Percentiles rank a stretch among this genome's conserved stretches.
Evolutionary conservation across 2,888 invertebrate species (phyloP).

Genomic region (Lathronympha strigana): DNA sequence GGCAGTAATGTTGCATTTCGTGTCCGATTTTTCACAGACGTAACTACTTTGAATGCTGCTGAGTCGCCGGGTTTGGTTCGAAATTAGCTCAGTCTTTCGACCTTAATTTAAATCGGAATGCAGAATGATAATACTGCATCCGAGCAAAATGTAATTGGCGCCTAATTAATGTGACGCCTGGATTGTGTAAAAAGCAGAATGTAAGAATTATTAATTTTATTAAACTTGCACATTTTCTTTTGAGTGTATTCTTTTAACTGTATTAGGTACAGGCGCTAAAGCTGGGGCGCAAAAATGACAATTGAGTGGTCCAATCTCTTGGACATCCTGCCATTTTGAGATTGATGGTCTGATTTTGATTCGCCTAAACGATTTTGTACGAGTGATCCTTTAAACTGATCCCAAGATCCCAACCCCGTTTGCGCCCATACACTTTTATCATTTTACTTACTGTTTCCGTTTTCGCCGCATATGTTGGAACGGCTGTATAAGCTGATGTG

Average conservation of each 20-base stretch:
- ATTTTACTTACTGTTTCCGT: not conserved
- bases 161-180: too few relatives aligned
- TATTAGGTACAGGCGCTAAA: too few relatives aligned
- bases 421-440: not conserved
- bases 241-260: too few relatives aligned
- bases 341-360: too few relatives aligned
- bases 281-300: too few relatives aligned
- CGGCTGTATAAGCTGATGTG: not conserved
- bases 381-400: too few relatives aligned
- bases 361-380: too few relatives aligned
- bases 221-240: too few relatives aligned
- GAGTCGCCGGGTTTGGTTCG: not conserved
- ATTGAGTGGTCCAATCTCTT: too few relatives aligned
- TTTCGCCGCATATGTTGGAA: not conserved
- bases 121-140: not conserved
- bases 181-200: not conserved
- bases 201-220: not conserved
- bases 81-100: slow-evolving; percentile 10
- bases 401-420: too few relatives aligned
- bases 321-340: too few relatives aligned
- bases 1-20: not conserved
- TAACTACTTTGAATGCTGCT: not conserved
- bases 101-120: slow-evolving; percentile 9
- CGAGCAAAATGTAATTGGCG: not conserved
- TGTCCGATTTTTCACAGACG: slow-evolving; percentile 13